Evolutionary conservation across 2,888 invertebrate genomes (phyloP), one percentile per base, ranked within the genome.

Genomic region (Heteromyza rotundicornis): DNA sequence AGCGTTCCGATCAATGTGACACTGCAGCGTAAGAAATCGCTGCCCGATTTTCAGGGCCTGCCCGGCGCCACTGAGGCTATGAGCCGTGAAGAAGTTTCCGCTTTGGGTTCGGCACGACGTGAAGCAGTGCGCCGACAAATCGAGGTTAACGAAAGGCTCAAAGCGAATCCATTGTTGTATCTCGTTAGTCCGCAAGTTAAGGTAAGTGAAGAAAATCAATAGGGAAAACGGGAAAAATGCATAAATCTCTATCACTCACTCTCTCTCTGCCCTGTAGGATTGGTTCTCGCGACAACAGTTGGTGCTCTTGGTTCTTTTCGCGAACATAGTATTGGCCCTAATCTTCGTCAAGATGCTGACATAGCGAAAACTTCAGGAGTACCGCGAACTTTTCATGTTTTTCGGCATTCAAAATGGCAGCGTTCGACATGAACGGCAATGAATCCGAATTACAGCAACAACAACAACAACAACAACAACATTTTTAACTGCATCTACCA

Each of bases 111-210:
- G 67, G 94, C 95, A 73, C 89, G 97, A 69, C 89, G 99, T 71
- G 97, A 98, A 85, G 97, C 98, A 84, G 88, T 98, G 72, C 90
- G 97, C 78, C 88, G 94, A 73, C 92, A 94, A 86, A 89, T 91
- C 78, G 95, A 96, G 83, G 94, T 95, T 85, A 89, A 91, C 70
- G 96, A 97, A 85, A 89, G 94, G 84, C 89, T 96, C 74, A 89
- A 94, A 83, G 95, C 95, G 80, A 97, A 97, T 86, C 97, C 97
- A 77, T 88, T 98, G 78, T 89, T 97, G 77, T 96, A 96, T 85
- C 88, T 98, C 84, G 91, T 95, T 89, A 96, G 95, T 91, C 97
- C 97, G 80, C 93, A 95, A 88, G 94, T 97, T 76, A 95, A 95
- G 93, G 96, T 96, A 85, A 86, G 86, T 82, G 2, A n/a, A n/a